Conservation (phyloP, 2,888 invertebrate genomes). For the Aquatica leii region DNA sequence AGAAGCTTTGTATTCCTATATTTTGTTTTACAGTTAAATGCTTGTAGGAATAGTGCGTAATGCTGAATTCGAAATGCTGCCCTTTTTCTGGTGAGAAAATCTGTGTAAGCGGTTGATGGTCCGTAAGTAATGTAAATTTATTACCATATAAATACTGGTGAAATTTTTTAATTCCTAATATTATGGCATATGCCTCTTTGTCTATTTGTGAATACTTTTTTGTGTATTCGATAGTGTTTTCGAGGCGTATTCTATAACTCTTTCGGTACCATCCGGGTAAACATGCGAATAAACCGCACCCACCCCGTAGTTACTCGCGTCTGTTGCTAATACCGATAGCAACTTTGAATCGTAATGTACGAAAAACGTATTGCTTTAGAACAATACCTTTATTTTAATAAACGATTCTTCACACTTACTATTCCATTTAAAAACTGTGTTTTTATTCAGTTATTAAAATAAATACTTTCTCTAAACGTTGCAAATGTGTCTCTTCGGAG, state of each 20-base stretch:
- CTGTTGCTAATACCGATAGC: slow-evolving; percentile 44
- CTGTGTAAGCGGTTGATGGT: slow-evolving; percentile 50
- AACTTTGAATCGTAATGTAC: slow-evolving; percentile 47
- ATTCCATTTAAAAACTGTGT: slow-evolving; percentile 43
- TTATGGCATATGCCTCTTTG: slow-evolving; percentile 24
- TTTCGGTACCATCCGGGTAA: slow-evolving; percentile 16
- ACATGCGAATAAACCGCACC: slow-evolving; percentile 23
- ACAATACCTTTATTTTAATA: slow-evolving; percentile 42
- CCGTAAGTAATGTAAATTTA: slow-evolving; percentile 53
- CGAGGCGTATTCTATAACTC: slow-evolving; percentile 38
- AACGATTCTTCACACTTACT: slow-evolving; percentile 43
- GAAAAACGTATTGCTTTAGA: slow-evolving; percentile 42
- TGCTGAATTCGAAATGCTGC: neutral
- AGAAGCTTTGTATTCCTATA: no score
- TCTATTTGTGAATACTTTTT: slow-evolving; percentile 23
- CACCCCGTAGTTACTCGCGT: slow-evolving; percentile 46
- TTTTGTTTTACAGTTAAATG: no score
- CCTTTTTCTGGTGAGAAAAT: neutral
- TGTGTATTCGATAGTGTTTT: slow-evolving; percentile 27
- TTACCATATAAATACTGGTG: slow-evolving; percentile 39
- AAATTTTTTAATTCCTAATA: slow-evolving; percentile 46
- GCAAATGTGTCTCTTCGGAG: neutral
- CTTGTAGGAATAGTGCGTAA: no score
- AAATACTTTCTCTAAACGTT: slow-evolving; percentile 8
- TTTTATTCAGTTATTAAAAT: slow-evolving; percentile 44